Conservation (phyloP, 2,888 invertebrate species). For the Caradrina clavipalpis region DNA sequence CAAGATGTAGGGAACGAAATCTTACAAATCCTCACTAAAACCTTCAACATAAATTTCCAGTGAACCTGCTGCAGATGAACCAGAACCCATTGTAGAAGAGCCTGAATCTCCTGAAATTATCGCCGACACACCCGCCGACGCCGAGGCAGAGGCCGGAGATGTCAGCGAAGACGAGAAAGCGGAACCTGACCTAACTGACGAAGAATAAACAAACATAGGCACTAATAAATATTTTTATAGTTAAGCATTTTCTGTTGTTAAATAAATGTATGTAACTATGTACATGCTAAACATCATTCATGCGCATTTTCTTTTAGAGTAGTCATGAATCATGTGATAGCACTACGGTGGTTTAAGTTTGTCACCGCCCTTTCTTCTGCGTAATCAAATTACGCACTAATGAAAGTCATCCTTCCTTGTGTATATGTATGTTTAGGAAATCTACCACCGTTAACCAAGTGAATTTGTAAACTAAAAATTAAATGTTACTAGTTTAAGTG, state of each 20-base stretch:
- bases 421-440: conserved; percentile 61
- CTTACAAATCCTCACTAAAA: not conserved
- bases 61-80: conserved; percentile 79
- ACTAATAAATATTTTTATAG: conserved; percentile 63
- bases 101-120: conserved; percentile 84
- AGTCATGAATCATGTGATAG: conserved; percentile 82
- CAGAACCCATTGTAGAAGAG: conserved; percentile 88
- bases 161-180: conserved; percentile 87
- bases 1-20: not conserved
- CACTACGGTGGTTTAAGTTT: conserved; percentile 68
- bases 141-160: conserved; percentile 75
- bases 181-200: conserved; percentile 89
- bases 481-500: conserved; percentile 82
- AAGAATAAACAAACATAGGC: conserved; percentile 79
- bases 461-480: conserved; percentile 73
- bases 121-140: conserved; percentile 71
- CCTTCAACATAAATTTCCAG: conserved; percentile 62
- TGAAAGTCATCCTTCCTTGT: conserved; percentile 74
- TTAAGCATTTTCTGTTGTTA: conserved; percentile 74
- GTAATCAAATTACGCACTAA: conserved; percentile 82
- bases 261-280: conserved; percentile 44
- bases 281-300: conserved; percentile 78
- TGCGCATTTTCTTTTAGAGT: conserved; percentile 71
- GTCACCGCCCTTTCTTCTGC: conserved; percentile 77
- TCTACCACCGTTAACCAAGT: conserved; percentile 79